Base-by-base conservation (phyloP, 2,888 invertebrate species). In the Acleris emargana region DNA sequence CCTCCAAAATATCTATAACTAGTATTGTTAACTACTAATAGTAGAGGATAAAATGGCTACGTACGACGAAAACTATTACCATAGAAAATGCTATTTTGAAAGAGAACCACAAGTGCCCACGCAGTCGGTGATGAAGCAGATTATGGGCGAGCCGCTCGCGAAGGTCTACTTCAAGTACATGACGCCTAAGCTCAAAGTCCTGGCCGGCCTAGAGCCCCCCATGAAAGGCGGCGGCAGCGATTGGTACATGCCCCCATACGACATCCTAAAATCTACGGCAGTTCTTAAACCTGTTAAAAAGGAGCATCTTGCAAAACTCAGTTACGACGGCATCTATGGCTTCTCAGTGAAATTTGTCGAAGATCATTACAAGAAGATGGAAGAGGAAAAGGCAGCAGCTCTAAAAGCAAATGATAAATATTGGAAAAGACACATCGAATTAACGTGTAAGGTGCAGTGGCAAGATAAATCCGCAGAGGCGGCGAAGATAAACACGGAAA, bases 101-200 rank as follows among this genome's bases (percentile, higher is more conserved):
- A 79, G 72, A 17, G 78, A 86, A n/a, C 66, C 66, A 0, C 79
- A 86, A 67, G 89, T 90, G 11, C 92, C 92, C 2, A 87, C 88
- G 1, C 88, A 89, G 70, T 85, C 78, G 55, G 73, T 83, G 9
- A 91, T 91, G 71, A 87, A 74, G 62, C 74, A 83, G 1, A 87
- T 77, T 67, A 91, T 92, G 92, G 68, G 75, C 7, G 79, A 79
- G 5, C 69, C 81, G 1, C 80, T 92, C 2, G 91, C 91, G 1
- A 76, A 80, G 9, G 80, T 91, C 47, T 91, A 87, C 69, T 92
- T 91, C 69, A 87, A 88, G 59, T 85, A 85, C 0, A 91, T 91
- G 92, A 77, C 71, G 9, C 76, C 78, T 0, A 84, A 83, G 64
- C 72, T 86, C 0, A 89, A 87, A 71, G 75, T 82, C 1, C 73